Conservation (phyloP, 2,797 vertebrate genomes). For the Siniperca undulata region DNA sequence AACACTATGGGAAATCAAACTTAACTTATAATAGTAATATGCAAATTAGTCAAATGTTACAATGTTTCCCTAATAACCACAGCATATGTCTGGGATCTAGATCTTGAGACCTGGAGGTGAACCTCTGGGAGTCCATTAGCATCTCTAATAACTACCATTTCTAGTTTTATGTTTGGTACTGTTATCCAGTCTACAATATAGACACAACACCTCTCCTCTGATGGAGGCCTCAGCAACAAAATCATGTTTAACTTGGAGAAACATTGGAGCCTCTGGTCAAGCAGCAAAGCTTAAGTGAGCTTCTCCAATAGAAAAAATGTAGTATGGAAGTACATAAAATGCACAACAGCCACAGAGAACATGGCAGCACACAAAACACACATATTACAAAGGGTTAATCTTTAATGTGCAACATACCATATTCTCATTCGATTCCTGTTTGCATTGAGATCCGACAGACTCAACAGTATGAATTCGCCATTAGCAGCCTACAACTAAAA, state of each 20-base stretch:
- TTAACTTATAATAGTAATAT: not conserved
- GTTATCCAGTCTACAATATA: not conserved
- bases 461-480: not conserved
- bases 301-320: not conserved
- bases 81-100: not conserved
- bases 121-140: not conserved
- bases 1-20: not conserved
- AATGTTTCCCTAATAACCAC: not conserved
- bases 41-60: not conserved
- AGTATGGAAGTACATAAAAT: not conserved
- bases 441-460: conserved; percentile 37
- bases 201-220: not conserved
- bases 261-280: not conserved
- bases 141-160: not conserved
- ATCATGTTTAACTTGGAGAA: not conserved
- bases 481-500: not conserved
- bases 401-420: conserved; percentile 64
- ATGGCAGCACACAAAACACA: not conserved
- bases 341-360: not conserved
- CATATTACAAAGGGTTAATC: conserved; percentile 1
- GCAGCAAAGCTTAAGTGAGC: not conserved
- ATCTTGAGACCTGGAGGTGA: not conserved
- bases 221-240: not conserved
- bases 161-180: not conserved
- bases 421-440: conserved; percentile 34